Percentiles rank a stretch among this genome's conserved stretches.
Conservation (phyloP, 2,888 invertebrate species). For the Tryphoninae sp. region DNA sequence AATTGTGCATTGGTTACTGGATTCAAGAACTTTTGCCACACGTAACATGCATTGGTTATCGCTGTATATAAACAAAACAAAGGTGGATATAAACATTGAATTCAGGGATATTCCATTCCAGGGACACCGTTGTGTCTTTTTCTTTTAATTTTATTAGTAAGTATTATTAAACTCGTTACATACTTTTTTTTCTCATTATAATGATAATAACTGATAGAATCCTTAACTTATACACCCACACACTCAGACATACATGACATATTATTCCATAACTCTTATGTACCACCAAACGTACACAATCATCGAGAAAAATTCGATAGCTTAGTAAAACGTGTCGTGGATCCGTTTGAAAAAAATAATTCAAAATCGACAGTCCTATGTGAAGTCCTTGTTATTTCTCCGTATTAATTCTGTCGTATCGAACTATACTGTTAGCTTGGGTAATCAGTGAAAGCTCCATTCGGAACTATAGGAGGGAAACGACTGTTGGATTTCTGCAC, state of each 20-base stretch:
- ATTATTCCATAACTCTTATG: slow-evolving; percentile 71
- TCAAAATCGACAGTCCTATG: slow-evolving; percentile 38
- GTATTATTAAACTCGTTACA: slow-evolving; percentile 79
- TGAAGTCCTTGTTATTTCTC: slow-evolving; percentile 23
- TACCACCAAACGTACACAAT: slow-evolving; percentile 73
- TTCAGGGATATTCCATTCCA: background rate
- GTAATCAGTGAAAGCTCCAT: slow-evolving; percentile 23
- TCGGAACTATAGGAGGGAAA: slow-evolving; percentile 4
- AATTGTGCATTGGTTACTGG: too few species aligned
- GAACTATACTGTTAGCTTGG: slow-evolving; percentile 48
- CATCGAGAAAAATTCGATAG: slow-evolving; percentile 69
- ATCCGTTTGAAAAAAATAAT: slow-evolving; percentile 48
- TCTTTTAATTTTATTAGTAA: slow-evolving; percentile 76
- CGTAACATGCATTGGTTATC: too few species aligned
- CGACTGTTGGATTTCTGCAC: slow-evolving; percentile 14
- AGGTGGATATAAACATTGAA: background rate
- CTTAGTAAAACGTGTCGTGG: slow-evolving; percentile 55
- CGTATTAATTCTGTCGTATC: slow-evolving; percentile 44
- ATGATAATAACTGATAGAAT: slow-evolving; percentile 77
- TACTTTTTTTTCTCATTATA: slow-evolving; percentile 75
- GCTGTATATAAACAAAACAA: background rate
- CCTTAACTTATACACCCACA: slow-evolving; percentile 75
- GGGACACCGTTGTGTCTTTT: slow-evolving; percentile 27
- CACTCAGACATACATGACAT: slow-evolving; percentile 74
- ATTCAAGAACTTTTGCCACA: too few species aligned